Conservation (phyloP, 2,797 vertebrate genomes). For the Pteropus rufus region DNA sequence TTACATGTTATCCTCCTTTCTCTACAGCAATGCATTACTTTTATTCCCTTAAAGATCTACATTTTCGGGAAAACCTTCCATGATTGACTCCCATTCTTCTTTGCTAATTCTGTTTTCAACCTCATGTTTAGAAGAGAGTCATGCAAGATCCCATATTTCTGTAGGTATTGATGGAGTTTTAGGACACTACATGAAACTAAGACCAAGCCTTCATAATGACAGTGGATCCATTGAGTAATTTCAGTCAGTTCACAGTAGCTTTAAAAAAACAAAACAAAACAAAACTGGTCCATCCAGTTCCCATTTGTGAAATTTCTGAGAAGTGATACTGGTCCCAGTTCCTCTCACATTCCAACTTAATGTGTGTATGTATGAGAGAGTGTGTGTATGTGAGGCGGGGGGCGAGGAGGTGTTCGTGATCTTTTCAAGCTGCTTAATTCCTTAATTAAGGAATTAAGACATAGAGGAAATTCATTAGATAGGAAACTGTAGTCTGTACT, state of each 20-base stretch:
- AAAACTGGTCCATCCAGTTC: background rate
- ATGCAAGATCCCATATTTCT: background rate
- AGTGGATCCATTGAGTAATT: background rate
- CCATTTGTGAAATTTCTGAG: background rate
- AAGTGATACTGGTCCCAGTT: background rate
- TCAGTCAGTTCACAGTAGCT: background rate
- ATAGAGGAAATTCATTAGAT: background rate
- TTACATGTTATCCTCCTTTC: background rate
- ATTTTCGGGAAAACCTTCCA: background rate
- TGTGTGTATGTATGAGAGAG: background rate
- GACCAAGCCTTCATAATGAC: background rate
- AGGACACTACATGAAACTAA: background rate
- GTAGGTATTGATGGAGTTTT: background rate
- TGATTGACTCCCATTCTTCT: background rate
- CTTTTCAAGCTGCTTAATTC: background rate
- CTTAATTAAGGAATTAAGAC: no score
- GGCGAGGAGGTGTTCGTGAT: background rate
- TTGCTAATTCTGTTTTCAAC: background rate
- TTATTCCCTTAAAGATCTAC: background rate
- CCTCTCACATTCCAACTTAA: background rate
- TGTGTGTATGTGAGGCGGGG: background rate
- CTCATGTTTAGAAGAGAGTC: background rate
- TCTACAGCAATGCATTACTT: background rate
- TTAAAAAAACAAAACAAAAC: background rate
- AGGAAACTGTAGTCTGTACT: background rate